Base-by-base conservation (phyloP, 2,113 vertebrate genomes). In the Oreotrochilus melanogaster region DNA sequence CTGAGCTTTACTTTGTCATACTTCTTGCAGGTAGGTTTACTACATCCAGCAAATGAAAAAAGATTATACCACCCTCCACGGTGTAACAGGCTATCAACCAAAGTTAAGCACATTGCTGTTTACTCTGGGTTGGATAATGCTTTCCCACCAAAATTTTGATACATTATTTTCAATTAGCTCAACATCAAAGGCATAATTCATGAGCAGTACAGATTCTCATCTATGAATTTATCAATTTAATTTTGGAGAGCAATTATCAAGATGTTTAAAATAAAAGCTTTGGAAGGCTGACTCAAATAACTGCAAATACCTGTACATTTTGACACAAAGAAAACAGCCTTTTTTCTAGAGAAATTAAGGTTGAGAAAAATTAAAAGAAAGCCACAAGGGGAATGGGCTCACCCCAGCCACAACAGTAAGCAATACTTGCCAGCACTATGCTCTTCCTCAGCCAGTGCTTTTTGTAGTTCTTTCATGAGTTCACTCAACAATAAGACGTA, bases 401-500 rank as follows among this genome's bases (percentile, higher is more conserved):
- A 58, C 31, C 33, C 91, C 78, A 62, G 19, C 42, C 27, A 28
- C 14, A 57, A 35, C 7, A 58, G 27, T 61, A 67, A 88, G 67
- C 80, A 89, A 25, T 11, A 53, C 18, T 31, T 62, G 47, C 24
- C 60, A 86, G 48, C 64, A 48, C 60, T 11, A 27, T 0, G 6
- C 39, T 50, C 31, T 47, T 79, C 37, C 65, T 53, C 50, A 67
- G 42, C 16, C 71, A 83, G 9, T 11, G 37, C 24, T 82, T 69
- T 78, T 7, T 71, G 2, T 7, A 69, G 7, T 43, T 47, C 66
- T 57, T 22, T 39, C 65, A 42, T 0, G 0, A 86, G 48, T 60
- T 21, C 31, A 50, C n/a, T 71, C 56, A 60, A 65, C 54, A 33
- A 8, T 30, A 85, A 70, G 69, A 85, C 98, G 86, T 95, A 99